Percentiles rank a stretch among this genome's conserved stretches.
Conservation (phyloP, 2,113 vertebrate species). For the Dolichotis patagonum region DNA sequence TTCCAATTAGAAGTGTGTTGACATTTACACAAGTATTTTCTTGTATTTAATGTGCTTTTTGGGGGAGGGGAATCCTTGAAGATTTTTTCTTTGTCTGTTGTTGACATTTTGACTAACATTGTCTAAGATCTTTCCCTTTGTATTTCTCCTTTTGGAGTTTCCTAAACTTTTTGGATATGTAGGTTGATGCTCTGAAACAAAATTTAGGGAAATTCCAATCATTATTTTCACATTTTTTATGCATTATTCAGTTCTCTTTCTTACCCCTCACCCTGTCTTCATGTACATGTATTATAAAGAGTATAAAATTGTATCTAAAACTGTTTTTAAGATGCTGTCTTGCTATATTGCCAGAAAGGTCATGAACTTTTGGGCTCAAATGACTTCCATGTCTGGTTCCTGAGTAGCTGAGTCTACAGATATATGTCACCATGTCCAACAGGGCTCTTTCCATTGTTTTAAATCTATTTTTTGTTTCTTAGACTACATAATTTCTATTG, state of each 20-base stretch:
- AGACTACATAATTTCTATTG: slow-evolving; percentile 5
- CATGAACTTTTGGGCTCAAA: neutral
- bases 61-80: neutral
- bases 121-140: neutral
- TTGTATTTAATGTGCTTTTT: neutral
- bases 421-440: neutral
- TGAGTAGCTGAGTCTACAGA: neutral
- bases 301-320: neutral
- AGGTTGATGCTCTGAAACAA: neutral
- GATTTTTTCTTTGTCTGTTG: neutral
- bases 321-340: neutral
- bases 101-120: neutral
- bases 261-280: neutral
- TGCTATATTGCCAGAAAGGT: no score
- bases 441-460: neutral
- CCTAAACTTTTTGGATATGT: neutral
- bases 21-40: neutral
- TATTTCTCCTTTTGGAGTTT: neutral
- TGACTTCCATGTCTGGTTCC: neutral
- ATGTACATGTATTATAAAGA: neutral
- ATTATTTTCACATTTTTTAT: neutral
- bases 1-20: neutral
- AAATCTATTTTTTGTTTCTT: neutral
- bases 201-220: neutral
- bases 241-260: neutral